Evolutionary conservation across 1,140 invertebrate genomes (phyloP).

Genomic region (Nautilus pompilius): DNA sequence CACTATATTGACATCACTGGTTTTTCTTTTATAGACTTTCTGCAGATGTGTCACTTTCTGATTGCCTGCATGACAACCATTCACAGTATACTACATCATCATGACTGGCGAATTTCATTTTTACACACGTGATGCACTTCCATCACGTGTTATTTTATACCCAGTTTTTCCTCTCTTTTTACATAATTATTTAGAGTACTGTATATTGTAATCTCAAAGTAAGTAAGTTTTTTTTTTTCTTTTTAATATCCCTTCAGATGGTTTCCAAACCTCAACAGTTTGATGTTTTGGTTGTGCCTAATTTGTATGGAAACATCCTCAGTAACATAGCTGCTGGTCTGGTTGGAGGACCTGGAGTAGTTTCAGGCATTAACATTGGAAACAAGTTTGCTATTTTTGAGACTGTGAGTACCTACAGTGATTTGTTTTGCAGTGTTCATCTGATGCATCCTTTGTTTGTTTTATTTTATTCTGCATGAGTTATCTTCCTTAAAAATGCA

Average conservation of each 20-base stretch:
- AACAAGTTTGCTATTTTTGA: conserved; percentile 91
- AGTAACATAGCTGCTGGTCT: conserved; percentile 95
- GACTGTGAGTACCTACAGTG: conserved; percentile 73
- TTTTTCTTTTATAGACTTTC: too few relatives aligned
- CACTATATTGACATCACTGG: too few relatives aligned
- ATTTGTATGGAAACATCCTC: conserved; percentile 97
- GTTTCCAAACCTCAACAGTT: conserved; percentile 96
- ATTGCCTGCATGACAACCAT: too few relatives aligned
- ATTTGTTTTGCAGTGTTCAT: too few relatives aligned
- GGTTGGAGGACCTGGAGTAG: conserved; percentile 95
- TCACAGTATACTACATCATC: too few relatives aligned
- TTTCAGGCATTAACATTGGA: conserved; percentile 92
- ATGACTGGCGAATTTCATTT: too few relatives aligned
- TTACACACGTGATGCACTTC: too few relatives aligned
- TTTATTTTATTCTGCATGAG: too few relatives aligned
- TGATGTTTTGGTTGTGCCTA: conserved; percentile 97
- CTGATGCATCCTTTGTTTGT: too few relatives aligned
- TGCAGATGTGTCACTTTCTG: too few relatives aligned
- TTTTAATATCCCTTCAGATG: conserved; percentile 66
- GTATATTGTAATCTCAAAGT: not conserved
- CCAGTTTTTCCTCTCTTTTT: not conserved
- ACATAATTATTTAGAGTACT: not conserved
- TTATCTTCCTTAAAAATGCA: too few relatives aligned
- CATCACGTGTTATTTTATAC: not conserved
- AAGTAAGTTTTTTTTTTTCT: not conserved